Base-by-base conservation (phyloP, 2,797 vertebrate genomes). In the Gobio occitaniae region DNA sequence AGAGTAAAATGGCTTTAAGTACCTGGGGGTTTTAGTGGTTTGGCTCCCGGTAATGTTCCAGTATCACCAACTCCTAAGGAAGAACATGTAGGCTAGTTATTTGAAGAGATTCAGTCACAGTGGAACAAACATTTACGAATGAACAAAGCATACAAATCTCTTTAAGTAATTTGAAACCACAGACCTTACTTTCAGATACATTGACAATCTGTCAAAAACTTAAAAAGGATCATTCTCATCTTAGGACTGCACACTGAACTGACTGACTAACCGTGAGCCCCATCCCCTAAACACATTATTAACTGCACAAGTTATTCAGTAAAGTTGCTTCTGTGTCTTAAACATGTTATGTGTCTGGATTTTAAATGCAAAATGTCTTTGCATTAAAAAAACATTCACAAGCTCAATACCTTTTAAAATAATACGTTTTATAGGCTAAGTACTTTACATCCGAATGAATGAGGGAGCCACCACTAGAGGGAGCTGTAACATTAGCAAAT, bases 21-120 rank as follows among this genome's bases (percentile, higher is more conserved):
- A 91, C 89, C 89, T 89, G 90, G 89, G 38, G 87, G 86, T 78
- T 87, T 90, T 19, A 91, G 80, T 25, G 89, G 90, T 85, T 84
- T 90, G 25, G 86, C 89, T 82, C 83, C 89, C 13, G 85, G 86
- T 16, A 89, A 80, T 50, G 76, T 71, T 6, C 83, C 89, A 81
- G 2, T 87, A 65, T 89, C 79, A 71, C 79, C 83, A 25, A 71
- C 88, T 86, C 89, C 77, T 86, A 72, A 65, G 41, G 32, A 85
- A 85, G 41, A n/a, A 88, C 90, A 89, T 9, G 61, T 50, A 32
- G 32, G 32, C 32, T 32, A 16, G 25, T 54, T 38, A 68, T 56
- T 54, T 72, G 16, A 82, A 19, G 36, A 25, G 13, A 78, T 44
- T 78, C 36, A 44, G 4, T 29, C 76, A 61, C n/a, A 78, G 38